These are phyloP conservation scores for Mycogona germanica DNA, from an alignment of 2,888 invertebrate genomes.

Conservation along the genomic window DNA sequence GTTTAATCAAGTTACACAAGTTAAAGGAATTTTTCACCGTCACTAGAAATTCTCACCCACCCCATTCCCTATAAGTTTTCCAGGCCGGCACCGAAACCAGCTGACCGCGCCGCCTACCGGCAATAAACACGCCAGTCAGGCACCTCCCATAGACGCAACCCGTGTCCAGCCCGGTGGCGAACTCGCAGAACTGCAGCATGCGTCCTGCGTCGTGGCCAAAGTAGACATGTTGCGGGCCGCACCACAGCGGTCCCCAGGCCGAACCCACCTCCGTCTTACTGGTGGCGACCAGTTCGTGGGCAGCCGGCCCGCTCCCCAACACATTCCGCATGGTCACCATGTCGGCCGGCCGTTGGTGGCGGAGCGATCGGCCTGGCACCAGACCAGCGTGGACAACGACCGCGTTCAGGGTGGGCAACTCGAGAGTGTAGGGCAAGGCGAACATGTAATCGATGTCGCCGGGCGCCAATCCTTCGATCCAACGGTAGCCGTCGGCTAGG, in stretches of 20 bases:
- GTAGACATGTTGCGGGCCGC: conserved; percentile 34
- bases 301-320: conserved; percentile 22
- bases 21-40: too few relatives aligned
- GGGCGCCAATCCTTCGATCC: conserved; percentile 28
- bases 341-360: conserved; percentile 26
- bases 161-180: conserved; percentile 35
- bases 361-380: conserved; percentile 29
- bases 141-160: conserved; percentile 33
- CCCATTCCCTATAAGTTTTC: neutral
- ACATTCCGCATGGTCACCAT: conserved; percentile 32
- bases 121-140: conserved; percentile 29
- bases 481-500: conserved; percentile 26
- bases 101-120: conserved; percentile 22
- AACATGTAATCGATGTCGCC: conserved; percentile 29
- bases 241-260: conserved; percentile 32
- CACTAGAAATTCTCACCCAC: too few relatives aligned
- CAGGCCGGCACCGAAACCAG: conserved; percentile 18
- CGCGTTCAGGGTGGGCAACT: conserved; percentile 29
- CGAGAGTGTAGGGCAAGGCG: conserved; percentile 33
- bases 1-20: too few relatives aligned
- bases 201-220: conserved; percentile 35
- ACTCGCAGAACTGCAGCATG: conserved; percentile 27
- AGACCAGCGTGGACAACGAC: conserved; percentile 34
- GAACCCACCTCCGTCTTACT: conserved; percentile 26
- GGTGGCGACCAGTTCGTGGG: conserved; percentile 22